Conservation (phyloP, 2,888 invertebrate genomes). For the Idaea straminata region DNA sequence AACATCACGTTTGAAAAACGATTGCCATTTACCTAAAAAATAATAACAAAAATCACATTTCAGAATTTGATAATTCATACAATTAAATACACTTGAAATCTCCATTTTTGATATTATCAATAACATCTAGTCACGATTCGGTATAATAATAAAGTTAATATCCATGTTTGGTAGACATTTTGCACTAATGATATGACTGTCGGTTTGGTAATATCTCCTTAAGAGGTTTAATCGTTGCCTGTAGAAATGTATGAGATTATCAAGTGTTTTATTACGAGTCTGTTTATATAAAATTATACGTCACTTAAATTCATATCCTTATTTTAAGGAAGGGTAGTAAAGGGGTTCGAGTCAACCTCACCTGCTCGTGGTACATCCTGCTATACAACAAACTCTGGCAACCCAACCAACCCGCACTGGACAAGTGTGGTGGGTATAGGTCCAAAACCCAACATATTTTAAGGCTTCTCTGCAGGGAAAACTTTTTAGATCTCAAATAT, state of each 20-base stretch:
- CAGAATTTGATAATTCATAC: slow-evolving; percentile 14
- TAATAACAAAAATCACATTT: neutral
- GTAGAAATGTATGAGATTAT: slow-evolving; percentile 13
- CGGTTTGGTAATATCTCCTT: slow-evolving; percentile 22
- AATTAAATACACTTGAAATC: slow-evolving; percentile 19
- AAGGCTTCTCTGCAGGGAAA: too few species aligned
- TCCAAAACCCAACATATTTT: too few species aligned
- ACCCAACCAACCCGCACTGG: too few species aligned
- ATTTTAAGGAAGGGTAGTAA: too few species aligned
- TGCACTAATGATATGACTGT: slow-evolving; percentile 30
- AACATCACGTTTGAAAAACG: too few species aligned
- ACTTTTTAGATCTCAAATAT: too few species aligned
- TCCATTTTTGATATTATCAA: slow-evolving; percentile 28
- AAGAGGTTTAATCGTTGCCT: slow-evolving; percentile 20
- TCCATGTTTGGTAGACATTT: slow-evolving; percentile 32
- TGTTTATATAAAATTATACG: neutral
- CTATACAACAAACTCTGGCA: too few species aligned
- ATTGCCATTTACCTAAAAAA: slow-evolving; percentile 22
- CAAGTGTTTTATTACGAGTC: neutral
- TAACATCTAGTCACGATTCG: slow-evolving; percentile 39
- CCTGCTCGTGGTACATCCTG: too few species aligned
- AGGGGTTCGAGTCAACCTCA: too few species aligned
- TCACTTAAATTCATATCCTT: too few species aligned
- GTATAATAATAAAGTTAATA: slow-evolving; percentile 38
- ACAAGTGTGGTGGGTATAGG: too few species aligned